Evolutionary conservation across 2,888 invertebrate species (phyloP).

Genomic region (Phragmatobia fuliginosa): DNA sequence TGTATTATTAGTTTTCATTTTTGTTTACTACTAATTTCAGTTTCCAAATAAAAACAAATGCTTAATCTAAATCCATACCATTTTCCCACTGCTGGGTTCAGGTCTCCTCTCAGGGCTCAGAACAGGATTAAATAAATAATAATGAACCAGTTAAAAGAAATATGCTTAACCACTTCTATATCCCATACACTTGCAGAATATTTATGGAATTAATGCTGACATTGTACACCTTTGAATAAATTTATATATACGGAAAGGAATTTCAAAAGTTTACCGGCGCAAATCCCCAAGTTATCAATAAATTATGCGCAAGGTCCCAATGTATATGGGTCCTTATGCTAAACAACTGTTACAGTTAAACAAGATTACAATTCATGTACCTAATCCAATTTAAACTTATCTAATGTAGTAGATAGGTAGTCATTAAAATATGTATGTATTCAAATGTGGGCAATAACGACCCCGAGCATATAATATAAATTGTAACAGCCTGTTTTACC

Average conservation of each 20-base stretch:
- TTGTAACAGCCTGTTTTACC: too few species aligned
- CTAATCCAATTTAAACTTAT: background rate
- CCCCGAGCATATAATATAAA: too few species aligned
- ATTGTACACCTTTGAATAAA: background rate
- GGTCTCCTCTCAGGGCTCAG: too few species aligned
- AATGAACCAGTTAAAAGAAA: background rate
- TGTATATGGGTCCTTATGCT: background rate
- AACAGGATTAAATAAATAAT: background rate
- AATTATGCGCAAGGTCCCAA: conserved; percentile 15
- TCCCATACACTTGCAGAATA: background rate
- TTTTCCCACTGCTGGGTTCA: too few species aligned
- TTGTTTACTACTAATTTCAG: too few species aligned
- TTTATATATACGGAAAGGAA: background rate
- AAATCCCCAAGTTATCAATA: conserved; percentile 21
- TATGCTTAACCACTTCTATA: background rate
- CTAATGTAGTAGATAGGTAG: background rate
- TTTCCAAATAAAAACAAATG: too few species aligned
- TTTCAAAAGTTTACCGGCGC: background rate
- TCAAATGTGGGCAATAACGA: background rate
- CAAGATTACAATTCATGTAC: background rate
- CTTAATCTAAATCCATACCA: too few species aligned
- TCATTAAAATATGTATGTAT: background rate
- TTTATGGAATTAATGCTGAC: background rate
- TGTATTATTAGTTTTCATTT: too few species aligned
- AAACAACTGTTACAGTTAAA: conserved; percentile 3